Conservation (phyloP, 2,113 vertebrate species). For the Trogon surrucura region DNA sequence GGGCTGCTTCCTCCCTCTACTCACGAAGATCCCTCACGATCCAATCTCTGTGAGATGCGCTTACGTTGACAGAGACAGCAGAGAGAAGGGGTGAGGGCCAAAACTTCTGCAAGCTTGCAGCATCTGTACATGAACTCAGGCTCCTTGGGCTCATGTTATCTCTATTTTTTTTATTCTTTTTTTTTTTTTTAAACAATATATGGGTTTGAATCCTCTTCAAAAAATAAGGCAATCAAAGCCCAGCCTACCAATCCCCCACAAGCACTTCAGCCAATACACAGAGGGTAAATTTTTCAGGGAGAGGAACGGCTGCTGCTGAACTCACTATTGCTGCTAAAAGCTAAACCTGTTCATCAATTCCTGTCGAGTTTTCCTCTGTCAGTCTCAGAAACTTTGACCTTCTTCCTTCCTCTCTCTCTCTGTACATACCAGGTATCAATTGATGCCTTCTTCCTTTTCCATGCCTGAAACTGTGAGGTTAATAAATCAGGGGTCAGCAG, state of each 20-base stretch:
- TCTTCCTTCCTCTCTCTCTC: not conserved
- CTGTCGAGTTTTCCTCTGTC: not conserved
- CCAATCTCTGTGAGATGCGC: not conserved
- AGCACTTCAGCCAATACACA: not conserved
- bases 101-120: not conserved
- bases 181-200: not conserved
- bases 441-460: not conserved
- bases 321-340: not conserved
- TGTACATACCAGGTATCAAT: not conserved
- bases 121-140: fast-evolving
- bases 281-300: not conserved
- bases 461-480: not conserved
- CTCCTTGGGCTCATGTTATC: fast-evolving
- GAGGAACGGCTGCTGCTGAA: not conserved
- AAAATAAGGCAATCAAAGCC: not conserved
- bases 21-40: not conserved
- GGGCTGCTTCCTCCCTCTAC: not conserved
- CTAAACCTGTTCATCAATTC: not conserved
- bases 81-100: not conserved
- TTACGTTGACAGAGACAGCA: not conserved
- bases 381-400: not conserved
- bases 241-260: not conserved
- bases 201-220: not conserved
- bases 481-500: not conserved
- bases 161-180: too few species aligned